Base-by-base conservation (phyloP, 2,113 vertebrate genomes). In the Marmota flaviventris region DNA sequence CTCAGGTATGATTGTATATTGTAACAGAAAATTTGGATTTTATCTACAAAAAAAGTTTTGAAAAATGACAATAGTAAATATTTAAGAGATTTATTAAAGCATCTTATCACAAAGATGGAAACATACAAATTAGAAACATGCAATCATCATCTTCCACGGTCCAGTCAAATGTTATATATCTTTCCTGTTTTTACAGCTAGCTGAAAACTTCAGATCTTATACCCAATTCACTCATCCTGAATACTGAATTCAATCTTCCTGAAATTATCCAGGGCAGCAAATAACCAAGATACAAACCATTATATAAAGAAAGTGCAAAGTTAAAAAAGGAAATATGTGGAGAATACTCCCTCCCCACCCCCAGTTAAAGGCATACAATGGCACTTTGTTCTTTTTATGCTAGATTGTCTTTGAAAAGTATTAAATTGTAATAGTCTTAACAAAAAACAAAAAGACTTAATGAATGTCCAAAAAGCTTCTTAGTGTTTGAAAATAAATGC, bases 31-130 rank as follows among this genome's bases (percentile, higher is more conserved):
- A 67, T 17, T 65, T 39, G 87, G 34, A 45, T 22, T 87, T 90
- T 45, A 70, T 16, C 84, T 89, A 76, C 10, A 34, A 92, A 85
- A 61, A 39, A 93, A 42, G 12, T 45, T 48, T 82, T 56, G 27
- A 73, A 81, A 63, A 95, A 95, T 8, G 79, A 95, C 69, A 87
- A 90, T 32, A 39, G 67, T 58, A 90, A 95, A 89, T 92, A 87
- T 86, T 83, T 98, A 98, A 98, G 98, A 98, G 98, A 98, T 99
- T 99, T 99, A 99, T 98, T 99, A 98, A 98, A 98, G 98, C 98
- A 97, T 98, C 97, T 98, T 98, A 98, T 98, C 96, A 98, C 98
- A 99, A 98, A 98, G 98, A 76, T 97, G 96, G 97, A 98, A 98
- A 98, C 97, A 97, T 96, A 96, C 97, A 98, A 97, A 98, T 98